Base-by-base conservation (phyloP, 2,888 invertebrate genomes). In the Phania funesta region DNA sequence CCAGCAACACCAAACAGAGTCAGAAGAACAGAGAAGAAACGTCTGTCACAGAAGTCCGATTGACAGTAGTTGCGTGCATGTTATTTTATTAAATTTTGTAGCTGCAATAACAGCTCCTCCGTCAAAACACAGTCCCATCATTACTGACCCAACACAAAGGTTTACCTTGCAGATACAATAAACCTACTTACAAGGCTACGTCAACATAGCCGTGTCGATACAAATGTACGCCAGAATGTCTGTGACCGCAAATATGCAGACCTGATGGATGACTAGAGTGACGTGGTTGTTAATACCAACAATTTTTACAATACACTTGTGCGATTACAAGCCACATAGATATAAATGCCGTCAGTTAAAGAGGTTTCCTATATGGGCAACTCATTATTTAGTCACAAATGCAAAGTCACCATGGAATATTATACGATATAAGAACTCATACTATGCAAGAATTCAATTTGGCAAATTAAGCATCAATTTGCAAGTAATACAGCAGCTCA, bases 31-130 rank as follows among this genome's bases (percentile, higher is more conserved):
- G 8, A 58, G 26, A 67, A 46, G 58, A 67, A 58, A 67, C 48
- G 75, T 50, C 56, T 67, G 75, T 75, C 67, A 75, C 67, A 67
- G 67, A 64, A 75, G 48, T 67, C 29, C 58, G 67, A 88, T 88
- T 88, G 87, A 88, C 88, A 88, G 87, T 86, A 88, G 88, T 88
- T 88, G 88, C 88, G 88, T 87, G 87, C 86, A 86, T 87, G 86
- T 88, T 87, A 84, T 87, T 86, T 86, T 87, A 88, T 88, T 87
- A 86, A 87, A 52, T 46, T 65, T 68, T 71, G 29, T 41, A 71
- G 64, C 64, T 80, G 70, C 75, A 80, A 44, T 50, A 48, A n/a
- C 65, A 65, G 46, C 26, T 35, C 38, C 41, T 56, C 20, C 29
- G 35, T 41, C 62, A 73, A 29, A 44, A 32, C 24, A 26, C 26